Conservation (phyloP, 2,888 invertebrate genomes). For the Hyalella azteca region DNA sequence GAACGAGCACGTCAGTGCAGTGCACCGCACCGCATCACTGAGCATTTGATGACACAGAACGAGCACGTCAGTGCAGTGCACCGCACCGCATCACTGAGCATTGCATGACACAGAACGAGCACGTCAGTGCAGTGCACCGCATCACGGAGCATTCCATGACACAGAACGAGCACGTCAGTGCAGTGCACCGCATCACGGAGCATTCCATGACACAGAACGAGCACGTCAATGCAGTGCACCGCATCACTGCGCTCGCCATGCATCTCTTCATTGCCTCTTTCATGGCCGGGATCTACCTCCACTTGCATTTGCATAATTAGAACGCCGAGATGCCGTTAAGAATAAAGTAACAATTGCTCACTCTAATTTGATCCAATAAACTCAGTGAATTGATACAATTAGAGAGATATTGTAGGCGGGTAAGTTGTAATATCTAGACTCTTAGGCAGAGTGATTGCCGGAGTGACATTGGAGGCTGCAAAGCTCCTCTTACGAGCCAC, state of each 20-base stretch:
- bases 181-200: too few species aligned
- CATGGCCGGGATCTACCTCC: conserved; percentile 16
- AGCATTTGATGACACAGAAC: too few species aligned
- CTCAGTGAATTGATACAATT: conserved; percentile 27
- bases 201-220: too few species aligned
- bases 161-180: too few species aligned
- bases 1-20: too few species aligned
- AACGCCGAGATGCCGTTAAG: conserved; percentile 24
- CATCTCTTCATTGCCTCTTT: conserved; percentile 29
- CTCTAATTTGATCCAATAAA: conserved; percentile 36
- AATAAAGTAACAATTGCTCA: conserved; percentile 33
- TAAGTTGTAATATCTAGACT: background rate
- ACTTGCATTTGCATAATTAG: conserved; percentile 29
- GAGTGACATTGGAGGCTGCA: background rate
- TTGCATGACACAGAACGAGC: too few species aligned
- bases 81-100: too few species aligned
- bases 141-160: too few species aligned
- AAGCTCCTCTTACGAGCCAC: background rate
- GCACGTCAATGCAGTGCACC: too few species aligned
- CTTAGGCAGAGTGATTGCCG: background rate
- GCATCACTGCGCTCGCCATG: background rate
- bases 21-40: too few species aligned
- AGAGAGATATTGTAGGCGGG: conserved; percentile 19
- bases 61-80: too few species aligned
- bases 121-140: too few species aligned